A percentile compares a stretch with the other conserved stretches of the same genome.
Conservation (phyloP, 1,140 invertebrate genomes). For the Stratiolaelaps scimitus region DNA sequence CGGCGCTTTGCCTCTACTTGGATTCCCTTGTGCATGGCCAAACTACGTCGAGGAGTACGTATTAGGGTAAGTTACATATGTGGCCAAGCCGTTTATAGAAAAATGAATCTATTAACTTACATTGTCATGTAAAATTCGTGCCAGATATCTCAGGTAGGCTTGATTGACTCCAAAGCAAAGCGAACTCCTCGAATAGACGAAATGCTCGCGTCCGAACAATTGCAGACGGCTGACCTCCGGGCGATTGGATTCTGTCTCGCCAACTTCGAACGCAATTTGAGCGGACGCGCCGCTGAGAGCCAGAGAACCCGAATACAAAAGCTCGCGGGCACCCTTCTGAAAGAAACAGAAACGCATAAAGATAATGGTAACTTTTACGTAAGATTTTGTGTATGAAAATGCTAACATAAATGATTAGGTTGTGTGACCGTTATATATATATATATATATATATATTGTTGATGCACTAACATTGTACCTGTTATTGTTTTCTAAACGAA, state of each 20-base stretch:
- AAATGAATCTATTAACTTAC: conserved; percentile 23
- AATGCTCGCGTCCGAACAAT: conserved; percentile 42
- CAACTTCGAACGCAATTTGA: conserved; percentile 45
- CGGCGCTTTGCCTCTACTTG: no score
- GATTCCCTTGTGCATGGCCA: no score
- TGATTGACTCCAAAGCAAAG: conserved; percentile 46
- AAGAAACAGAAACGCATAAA: neutral
- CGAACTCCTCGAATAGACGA: conserved; percentile 44
- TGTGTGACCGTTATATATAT: no score
- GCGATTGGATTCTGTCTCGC: conserved; percentile 27
- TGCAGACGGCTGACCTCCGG: conserved; percentile 35
- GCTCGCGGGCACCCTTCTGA: conserved; percentile 3
- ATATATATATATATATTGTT: no score
- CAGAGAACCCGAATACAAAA: conserved; percentile 41
- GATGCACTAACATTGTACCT: no score
- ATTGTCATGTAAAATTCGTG: conserved; percentile 33
- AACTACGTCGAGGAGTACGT: no score
- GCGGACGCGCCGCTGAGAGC: conserved; percentile 49
- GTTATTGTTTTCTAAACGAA: no score
- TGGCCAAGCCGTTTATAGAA: no score
- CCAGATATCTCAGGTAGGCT: conserved; percentile 37
- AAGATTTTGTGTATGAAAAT: no score
- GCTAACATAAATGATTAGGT: no score
- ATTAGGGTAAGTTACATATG: no score
- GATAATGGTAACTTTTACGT: no score